These are phyloP conservation scores for Lasius fuliginosus DNA, from an alignment of 2,888 invertebrate species.

Conservation along the genomic window DNA sequence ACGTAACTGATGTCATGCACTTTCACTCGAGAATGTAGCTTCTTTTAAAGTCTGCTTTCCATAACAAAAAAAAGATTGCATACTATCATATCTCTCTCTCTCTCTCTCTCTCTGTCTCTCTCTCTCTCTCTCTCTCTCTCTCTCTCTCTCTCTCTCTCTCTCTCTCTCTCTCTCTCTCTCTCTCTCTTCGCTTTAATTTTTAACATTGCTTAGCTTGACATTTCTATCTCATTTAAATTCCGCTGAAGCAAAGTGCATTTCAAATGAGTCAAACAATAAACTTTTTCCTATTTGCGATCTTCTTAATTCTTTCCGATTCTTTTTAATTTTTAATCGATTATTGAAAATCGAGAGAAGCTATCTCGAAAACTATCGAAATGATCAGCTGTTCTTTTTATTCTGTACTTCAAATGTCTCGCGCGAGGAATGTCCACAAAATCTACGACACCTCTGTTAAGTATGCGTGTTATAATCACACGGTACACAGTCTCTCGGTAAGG, in stretches of 20 bases:
- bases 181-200: not conserved
- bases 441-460: not conserved
- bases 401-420: not conserved
- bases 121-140: not conserved
- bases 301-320: not conserved
- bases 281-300: not conserved
- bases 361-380: not conserved
- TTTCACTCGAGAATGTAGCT: not conserved
- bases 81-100: not conserved
- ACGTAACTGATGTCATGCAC: not conserved
- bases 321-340: not conserved
- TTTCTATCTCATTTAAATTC: not conserved
- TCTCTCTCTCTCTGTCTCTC: not conserved
- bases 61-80: not conserved
- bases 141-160: no score
- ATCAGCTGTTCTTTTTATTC: not conserved
- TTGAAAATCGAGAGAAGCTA: not conserved
- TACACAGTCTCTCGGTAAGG: not conserved
- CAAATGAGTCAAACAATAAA: not conserved
- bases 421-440: not conserved
- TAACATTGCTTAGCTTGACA: not conserved
- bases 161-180: no score
- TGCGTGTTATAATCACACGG: not conserved
- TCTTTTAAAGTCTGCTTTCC: slow-evolving; percentile 2
- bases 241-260: not conserved